Percentiles rank a stretch among this genome's conserved stretches.
Evolutionary conservation across 1,140 invertebrate species (phyloP).

Genomic region (Oryctes rhinoceros): DNA sequence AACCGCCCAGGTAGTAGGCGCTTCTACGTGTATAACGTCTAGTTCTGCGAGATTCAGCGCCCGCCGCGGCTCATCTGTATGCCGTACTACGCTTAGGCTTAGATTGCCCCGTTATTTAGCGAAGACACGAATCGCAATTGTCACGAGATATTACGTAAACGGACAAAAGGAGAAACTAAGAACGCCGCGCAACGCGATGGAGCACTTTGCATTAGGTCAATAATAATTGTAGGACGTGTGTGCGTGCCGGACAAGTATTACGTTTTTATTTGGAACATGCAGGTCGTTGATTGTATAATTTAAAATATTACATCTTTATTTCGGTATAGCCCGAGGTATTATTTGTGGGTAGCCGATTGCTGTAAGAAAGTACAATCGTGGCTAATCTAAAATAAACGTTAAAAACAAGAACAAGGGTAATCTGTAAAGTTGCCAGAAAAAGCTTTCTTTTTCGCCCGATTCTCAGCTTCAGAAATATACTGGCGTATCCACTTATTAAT

Average conservation of each 20-base stretch:
- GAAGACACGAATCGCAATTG: constrained; percentile 5
- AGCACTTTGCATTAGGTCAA: not conserved
- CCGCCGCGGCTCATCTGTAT: constrained; percentile 12
- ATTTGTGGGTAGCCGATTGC: not conserved
- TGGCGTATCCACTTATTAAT: too few relatives aligned
- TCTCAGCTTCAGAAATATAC: too few relatives aligned
- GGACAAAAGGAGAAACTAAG: constrained; percentile 15
- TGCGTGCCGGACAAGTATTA: not conserved
- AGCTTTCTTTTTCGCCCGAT: too few relatives aligned
- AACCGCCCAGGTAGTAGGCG: not conserved
- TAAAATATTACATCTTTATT: constrained; percentile 15
- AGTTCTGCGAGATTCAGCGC: not conserved
- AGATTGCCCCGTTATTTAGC: constrained; percentile 24
- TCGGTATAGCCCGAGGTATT: not conserved
- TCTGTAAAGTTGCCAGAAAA: too few relatives aligned
- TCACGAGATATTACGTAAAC: constrained; percentile 26
- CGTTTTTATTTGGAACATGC: not conserved
- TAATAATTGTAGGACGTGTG: not conserved
- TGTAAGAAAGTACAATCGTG: not conserved
- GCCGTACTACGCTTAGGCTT: not conserved
- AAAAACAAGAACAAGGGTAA: too few relatives aligned
- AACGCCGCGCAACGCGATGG: not conserved
- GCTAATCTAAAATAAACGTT: not conserved
- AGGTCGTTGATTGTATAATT: constrained; percentile 5
- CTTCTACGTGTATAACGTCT: not conserved